A percentile compares a stretch with the other conserved stretches of the same genome.
These are phyloP conservation scores for Venturia canescens DNA, from an alignment of 1,140 invertebrate species.

Conservation along the genomic window DNA sequence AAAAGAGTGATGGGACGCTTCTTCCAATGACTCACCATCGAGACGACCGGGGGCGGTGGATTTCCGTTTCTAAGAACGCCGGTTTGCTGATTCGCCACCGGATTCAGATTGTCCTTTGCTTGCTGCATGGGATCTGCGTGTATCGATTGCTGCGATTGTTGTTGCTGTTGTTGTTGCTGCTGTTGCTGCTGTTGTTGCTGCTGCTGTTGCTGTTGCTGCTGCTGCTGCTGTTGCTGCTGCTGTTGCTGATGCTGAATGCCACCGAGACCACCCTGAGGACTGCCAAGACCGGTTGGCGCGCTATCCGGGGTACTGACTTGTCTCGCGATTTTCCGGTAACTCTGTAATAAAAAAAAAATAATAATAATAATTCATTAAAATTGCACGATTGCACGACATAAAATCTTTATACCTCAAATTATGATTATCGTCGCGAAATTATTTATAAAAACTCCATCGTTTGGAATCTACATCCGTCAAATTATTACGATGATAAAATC, in stretches of 20 bases:
- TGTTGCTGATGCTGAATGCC: constrained; percentile 70
- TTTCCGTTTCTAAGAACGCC: constrained; percentile 73
- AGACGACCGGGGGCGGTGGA: constrained; percentile 73
- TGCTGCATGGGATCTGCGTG: constrained; percentile 76
- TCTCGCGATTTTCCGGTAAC: constrained; percentile 75
- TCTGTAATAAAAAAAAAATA: constrained; percentile 67
- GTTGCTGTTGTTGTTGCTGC: constrained; percentile 50
- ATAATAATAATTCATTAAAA: constrained; percentile 6
- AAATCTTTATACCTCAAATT: too few species aligned
- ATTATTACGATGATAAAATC: not conserved
- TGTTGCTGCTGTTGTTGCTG: constrained; percentile 55
- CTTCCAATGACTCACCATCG: constrained; percentile 68
- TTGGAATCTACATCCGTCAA: not conserved
- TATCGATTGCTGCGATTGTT: constrained; percentile 56
- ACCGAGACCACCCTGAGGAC: constrained; percentile 73
- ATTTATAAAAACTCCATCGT: too few species aligned
- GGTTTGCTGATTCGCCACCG: constrained; percentile 72
- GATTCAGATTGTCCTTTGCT: constrained; percentile 74
- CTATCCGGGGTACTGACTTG: constrained; percentile 76
- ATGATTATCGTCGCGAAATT: too few species aligned
- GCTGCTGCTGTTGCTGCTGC: constrained; percentile 69
- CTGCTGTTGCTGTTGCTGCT: constrained; percentile 60
- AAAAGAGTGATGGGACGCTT: not conserved
- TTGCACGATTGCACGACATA: not conserved
- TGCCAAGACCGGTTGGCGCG: constrained; percentile 73